phyloP scores from a whole-genome alignment of 92 coral and sea anemone species.

The Bergia sp. region DNA sequence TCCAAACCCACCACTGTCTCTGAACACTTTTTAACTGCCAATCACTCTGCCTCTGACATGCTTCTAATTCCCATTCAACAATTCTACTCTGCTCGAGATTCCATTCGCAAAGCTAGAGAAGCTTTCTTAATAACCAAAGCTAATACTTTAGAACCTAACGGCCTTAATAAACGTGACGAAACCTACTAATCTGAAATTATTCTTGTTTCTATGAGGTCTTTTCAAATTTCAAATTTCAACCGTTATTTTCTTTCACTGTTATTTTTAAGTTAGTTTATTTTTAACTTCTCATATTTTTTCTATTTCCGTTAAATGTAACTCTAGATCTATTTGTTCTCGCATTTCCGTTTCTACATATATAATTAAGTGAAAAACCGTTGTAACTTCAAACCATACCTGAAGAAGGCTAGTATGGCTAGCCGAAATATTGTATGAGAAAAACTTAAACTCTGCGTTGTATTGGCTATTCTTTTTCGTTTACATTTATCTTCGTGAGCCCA shows the following conservation, averaged over 20 bases:
- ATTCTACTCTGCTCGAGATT: slow-evolving; percentile 15
- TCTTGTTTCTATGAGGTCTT: too few species aligned
- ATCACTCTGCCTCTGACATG: slow-evolving; percentile 44
- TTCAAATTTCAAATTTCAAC: too few species aligned
- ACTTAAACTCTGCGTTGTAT: neutral
- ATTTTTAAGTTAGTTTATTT: too few species aligned
- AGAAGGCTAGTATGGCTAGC: neutral
- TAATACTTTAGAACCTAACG: slow-evolving; percentile 25
- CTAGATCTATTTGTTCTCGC: too few species aligned
- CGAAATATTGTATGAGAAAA: neutral
- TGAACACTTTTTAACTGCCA: slow-evolving; percentile 28
- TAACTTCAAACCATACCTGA: too few species aligned
- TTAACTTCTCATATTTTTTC: too few species aligned
- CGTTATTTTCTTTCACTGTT: too few species aligned
- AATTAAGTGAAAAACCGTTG: too few species aligned
- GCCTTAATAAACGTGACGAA: slow-evolving; percentile 28
- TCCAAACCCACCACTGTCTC: slow-evolving; percentile 32
- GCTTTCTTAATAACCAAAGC: slow-evolving; percentile 22
- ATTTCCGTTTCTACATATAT: too few species aligned
- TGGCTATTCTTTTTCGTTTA: slow-evolving; percentile 1
- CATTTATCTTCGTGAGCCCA: too few species aligned
- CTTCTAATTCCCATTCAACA: slow-evolving; percentile 29
- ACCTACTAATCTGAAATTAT: too few species aligned
- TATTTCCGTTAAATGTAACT: too few species aligned
- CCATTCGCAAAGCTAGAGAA: slow-evolving; percentile 3